Conservation (phyloP, 2,797 vertebrate species). For the Scolopax bukidnonensis region DNA sequence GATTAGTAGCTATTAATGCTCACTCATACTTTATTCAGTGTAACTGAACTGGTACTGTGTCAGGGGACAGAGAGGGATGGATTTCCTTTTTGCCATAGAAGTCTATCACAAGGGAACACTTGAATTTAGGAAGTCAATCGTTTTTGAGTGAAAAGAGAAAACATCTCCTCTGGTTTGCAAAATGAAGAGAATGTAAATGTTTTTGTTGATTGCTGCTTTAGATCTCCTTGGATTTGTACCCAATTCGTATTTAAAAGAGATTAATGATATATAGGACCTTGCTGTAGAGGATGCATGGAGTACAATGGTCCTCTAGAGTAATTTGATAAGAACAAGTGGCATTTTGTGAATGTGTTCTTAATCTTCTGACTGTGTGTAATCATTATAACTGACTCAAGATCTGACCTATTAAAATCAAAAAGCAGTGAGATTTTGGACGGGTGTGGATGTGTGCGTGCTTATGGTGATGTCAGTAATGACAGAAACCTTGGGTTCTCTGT, state of each 20-base stretch:
- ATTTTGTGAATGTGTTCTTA: neutral
- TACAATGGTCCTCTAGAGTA: neutral
- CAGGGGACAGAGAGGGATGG: neutral
- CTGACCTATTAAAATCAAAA: neutral
- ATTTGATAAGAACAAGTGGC: neutral
- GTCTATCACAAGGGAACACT: neutral
- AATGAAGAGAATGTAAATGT: neutral
- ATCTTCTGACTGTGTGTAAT: neutral
- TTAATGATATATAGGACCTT: neutral
- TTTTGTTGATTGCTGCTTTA: neutral
- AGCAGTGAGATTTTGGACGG: neutral
- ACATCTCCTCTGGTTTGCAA: neutral
- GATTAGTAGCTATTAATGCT: neutral
- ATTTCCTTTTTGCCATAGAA: neutral
- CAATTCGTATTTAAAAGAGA: neutral
- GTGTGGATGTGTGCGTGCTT: neutral
- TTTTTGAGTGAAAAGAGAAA: neutral
- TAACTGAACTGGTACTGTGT: neutral
- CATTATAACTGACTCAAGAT: neutral
- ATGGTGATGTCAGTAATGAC: neutral
- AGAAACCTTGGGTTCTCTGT: neutral
- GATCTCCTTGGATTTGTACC: neutral
- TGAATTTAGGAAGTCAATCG: neutral
- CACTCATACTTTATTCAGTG: neutral
- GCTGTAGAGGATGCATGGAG: neutral